These are phyloP conservation scores for Bothrops jararaca DNA, from an alignment of 2,113 vertebrate genomes.

Conservation along the genomic window DNA sequence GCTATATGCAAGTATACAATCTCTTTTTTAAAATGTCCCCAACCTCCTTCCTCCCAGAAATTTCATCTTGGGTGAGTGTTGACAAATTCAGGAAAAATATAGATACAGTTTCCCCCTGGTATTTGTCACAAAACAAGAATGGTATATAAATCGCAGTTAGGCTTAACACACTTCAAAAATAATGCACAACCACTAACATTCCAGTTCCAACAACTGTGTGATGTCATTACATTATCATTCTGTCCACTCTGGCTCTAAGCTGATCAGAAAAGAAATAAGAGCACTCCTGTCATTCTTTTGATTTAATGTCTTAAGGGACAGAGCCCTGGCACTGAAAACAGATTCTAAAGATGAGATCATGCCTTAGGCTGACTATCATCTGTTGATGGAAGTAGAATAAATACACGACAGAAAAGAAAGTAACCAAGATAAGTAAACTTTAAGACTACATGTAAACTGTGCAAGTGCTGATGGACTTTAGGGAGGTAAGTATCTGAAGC, in stretches of 20 bases:
- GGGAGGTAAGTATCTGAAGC: neutral
- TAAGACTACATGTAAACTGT: neutral
- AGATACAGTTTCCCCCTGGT: neutral
- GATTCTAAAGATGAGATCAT: neutral
- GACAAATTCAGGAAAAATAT: neutral
- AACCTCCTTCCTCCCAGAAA: too few relatives aligned
- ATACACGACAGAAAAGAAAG: neutral
- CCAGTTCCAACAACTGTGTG: neutral
- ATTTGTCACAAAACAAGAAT: neutral
- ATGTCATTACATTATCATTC: neutral
- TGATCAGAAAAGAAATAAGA: neutral
- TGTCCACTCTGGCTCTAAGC: neutral
- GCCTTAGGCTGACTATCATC: neutral
- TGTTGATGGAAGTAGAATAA: neutral
- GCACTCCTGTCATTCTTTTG: neutral
- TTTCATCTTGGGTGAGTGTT: neutral
- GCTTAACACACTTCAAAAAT: neutral
- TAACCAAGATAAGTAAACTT: neutral
- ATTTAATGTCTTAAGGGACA: neutral
- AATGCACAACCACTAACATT: neutral
- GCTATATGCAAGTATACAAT: neutral
- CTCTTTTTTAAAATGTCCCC: neutral
- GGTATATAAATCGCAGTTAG: neutral
- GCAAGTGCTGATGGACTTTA: neutral
- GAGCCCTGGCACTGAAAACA: neutral